Conservation (phyloP, 2,113 vertebrate genomes). For the Melospiza georgiana region DNA sequence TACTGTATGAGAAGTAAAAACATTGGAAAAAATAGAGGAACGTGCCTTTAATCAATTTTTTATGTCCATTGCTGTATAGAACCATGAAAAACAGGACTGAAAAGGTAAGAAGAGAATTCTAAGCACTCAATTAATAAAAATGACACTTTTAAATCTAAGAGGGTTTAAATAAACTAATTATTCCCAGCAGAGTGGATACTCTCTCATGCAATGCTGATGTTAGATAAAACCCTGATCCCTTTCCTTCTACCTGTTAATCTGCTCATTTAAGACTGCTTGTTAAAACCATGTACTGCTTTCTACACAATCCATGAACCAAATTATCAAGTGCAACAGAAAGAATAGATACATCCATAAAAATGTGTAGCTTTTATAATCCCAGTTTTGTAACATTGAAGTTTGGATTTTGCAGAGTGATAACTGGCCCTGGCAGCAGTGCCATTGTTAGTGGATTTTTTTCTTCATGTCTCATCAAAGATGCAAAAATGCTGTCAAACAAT, state of each 20-base stretch:
- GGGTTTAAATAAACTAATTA: slow-evolving; percentile 19
- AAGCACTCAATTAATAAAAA: slow-evolving; percentile 13
- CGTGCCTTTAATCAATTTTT: neutral
- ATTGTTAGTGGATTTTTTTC: neutral
- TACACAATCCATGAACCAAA: neutral
- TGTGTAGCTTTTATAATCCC: neutral
- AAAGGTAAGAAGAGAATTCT: neutral
- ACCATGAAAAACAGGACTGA: neutral
- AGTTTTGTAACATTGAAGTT: neutral
- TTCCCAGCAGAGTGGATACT: neutral
- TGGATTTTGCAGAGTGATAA: neutral
- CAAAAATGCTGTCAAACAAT: slow-evolving; percentile 30
- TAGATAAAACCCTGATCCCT: neutral
- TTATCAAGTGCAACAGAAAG: neutral
- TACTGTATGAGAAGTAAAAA: neutral
- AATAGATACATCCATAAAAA: neutral
- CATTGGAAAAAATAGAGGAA: neutral
- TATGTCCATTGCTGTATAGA: neutral
- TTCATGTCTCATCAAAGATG: slow-evolving; percentile 20
- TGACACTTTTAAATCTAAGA: neutral
- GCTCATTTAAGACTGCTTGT: neutral
- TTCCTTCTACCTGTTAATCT: neutral
- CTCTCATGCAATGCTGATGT: neutral
- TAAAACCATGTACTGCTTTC: neutral
- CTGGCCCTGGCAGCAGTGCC: neutral